phyloP scores from a whole-genome alignment of 2,888 invertebrate species.

The Acleris laterana region DNA sequence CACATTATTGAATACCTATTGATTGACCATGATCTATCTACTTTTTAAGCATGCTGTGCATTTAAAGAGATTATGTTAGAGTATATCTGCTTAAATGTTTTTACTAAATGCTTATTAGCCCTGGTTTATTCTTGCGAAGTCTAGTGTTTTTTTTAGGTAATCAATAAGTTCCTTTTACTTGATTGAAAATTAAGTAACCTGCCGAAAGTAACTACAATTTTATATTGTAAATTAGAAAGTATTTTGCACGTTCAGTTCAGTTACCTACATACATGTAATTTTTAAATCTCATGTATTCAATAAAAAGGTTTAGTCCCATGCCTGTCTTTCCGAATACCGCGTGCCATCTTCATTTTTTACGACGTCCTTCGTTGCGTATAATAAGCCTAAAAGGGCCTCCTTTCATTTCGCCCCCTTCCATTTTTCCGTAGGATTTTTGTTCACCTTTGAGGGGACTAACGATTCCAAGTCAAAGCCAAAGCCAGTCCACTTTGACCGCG shows the following conservation, averaged over 20 bases:
- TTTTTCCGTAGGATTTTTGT: conserved; percentile 65
- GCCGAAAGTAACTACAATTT: too few species aligned
- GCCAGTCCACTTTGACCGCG: conserved; percentile 55
- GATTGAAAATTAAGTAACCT: too few species aligned
- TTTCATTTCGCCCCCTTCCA: conserved; percentile 66
- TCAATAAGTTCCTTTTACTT: too few species aligned
- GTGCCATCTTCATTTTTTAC: conserved; percentile 46
- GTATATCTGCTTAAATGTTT: too few species aligned
- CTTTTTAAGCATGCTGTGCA: not conserved
- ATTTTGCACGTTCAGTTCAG: too few species aligned
- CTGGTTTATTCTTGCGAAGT: too few species aligned
- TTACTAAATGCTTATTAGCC: too few species aligned
- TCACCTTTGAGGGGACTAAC: conserved; percentile 68
- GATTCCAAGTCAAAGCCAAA: conserved; percentile 58
- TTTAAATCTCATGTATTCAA: not conserved
- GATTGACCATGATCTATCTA: not conserved
- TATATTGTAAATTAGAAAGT: too few species aligned
- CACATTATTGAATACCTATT: not conserved
- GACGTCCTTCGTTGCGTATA: conserved; percentile 59
- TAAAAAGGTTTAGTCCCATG: not conserved
- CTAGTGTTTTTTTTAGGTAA: too few species aligned
- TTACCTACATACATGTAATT: too few species aligned
- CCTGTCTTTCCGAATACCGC: conserved; percentile 11
- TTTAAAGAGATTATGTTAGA: too few species aligned
- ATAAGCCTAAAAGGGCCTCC: conserved; percentile 71